A percentile compares a stretch with the other conserved stretches of the same genome.
Evolutionary conservation across 2,113 vertebrate species (phyloP).

Genomic region (Urocitellus parryii): DNA sequence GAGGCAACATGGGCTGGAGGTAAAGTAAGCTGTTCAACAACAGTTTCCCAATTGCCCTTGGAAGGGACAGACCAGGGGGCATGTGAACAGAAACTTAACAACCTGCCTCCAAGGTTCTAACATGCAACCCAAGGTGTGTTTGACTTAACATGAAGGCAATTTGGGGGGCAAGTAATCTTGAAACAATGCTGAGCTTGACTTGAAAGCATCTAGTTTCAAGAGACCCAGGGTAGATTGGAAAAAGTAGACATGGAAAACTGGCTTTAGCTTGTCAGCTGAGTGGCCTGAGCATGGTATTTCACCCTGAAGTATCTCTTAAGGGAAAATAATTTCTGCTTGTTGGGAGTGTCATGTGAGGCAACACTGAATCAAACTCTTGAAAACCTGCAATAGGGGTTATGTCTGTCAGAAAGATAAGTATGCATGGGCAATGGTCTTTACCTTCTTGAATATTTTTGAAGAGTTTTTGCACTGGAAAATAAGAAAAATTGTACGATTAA

Average conservation of each 20-base stretch:
- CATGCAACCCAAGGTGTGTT: accelerated
- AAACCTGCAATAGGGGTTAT: not conserved
- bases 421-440: not conserved
- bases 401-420: not conserved
- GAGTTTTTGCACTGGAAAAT: not conserved
- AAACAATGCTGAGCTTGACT: not conserved
- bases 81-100: accelerated
- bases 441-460: not conserved
- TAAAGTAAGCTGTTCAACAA: not conserved
- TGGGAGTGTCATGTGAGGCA: not conserved
- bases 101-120: no score
- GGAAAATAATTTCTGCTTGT: not conserved
- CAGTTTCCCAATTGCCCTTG: accelerated
- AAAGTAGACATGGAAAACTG: not conserved
- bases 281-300: accelerated
- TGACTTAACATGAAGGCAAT: not conserved
- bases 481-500: not conserved
- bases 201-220: not conserved
- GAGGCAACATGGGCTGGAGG: not conserved
- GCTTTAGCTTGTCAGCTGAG: not conserved
- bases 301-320: not conserved
- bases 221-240: not conserved
- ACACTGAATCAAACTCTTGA: no score
- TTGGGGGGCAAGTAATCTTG: not conserved
- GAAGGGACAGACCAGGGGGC: accelerated